Base-by-base conservation (phyloP, 2,113 vertebrate species). In the Arothron firmamentum region DNA sequence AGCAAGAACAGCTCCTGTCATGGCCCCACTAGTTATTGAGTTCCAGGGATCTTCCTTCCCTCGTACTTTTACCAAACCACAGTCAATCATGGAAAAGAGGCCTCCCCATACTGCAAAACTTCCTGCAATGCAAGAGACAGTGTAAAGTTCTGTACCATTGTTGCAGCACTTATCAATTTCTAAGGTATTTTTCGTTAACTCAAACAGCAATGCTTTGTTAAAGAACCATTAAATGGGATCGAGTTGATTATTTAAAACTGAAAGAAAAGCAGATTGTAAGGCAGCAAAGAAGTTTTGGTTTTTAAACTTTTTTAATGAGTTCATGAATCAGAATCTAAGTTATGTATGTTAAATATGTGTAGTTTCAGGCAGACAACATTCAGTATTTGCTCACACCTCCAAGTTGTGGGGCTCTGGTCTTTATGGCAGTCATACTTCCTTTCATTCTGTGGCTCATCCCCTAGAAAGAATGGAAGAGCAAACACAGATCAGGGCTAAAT, bases 21-120 rank as follows among this genome's bases (percentile, higher is more conserved):
- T 90, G 75, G 96, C 96, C 50, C 96, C 96, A 0, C 96, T 99
- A 0, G 94, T 96, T 84, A 99, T 98, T 0, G 96, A 97, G 77
- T 99, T 99, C 96, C 96, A 99, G 0, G 96, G 96, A 83, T 99
- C 96, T 79, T 99, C 96, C 59, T 96, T 99, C 20, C 95, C 96
- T 70, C 96, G 86, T 59, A 95, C 90, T 62, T 95, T 93, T 65
- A 96, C 96, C 90, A 99, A 90, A 60, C 94, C 92, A 71, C 96
- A 98, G 87, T 99, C 96, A 9, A 99, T 98, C 93, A 93, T 95
- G 67, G 96, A 98, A 81, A 98, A 99, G 34, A 98, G 92, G 4
- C 96, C 95, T 34, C 96, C 96, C 96, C 96, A 98, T 18, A 98
- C 91, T 3, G 96, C 96, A 70, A 98, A 98, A 76, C 96, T 98